Conservation (phyloP, 2,113 vertebrate genomes). For the Pluvialis apricaria region DNA sequence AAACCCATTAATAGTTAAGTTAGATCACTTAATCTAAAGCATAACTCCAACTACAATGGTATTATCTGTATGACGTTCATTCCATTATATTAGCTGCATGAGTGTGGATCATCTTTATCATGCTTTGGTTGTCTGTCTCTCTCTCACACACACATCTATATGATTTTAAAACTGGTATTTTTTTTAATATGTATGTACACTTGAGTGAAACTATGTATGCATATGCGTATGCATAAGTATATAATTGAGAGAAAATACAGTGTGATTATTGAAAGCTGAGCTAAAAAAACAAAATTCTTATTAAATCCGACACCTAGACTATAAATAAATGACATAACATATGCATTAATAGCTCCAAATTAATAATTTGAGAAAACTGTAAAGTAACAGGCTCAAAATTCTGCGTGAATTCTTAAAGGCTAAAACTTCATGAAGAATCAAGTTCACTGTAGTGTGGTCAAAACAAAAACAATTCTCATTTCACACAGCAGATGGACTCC, state of each 20-base stretch:
- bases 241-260: background rate
- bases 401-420: background rate
- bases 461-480: background rate
- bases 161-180: background rate
- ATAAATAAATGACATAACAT: background rate
- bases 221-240: background rate
- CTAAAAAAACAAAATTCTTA: background rate
- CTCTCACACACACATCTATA: background rate
- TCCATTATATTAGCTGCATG: background rate
- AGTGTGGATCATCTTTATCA: background rate
- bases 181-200: background rate
- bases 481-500: background rate
- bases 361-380: background rate
- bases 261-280: background rate
- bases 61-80: background rate
- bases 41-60: background rate
- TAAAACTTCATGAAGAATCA: background rate
- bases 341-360: background rate
- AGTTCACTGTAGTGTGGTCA: background rate
- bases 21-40: background rate
- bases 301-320: background rate
- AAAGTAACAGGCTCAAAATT: background rate
- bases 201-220: background rate
- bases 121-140: background rate
- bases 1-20: background rate